Base-by-base conservation (phyloP, 2,888 invertebrate species). In the Dryadula phaetusa region DNA sequence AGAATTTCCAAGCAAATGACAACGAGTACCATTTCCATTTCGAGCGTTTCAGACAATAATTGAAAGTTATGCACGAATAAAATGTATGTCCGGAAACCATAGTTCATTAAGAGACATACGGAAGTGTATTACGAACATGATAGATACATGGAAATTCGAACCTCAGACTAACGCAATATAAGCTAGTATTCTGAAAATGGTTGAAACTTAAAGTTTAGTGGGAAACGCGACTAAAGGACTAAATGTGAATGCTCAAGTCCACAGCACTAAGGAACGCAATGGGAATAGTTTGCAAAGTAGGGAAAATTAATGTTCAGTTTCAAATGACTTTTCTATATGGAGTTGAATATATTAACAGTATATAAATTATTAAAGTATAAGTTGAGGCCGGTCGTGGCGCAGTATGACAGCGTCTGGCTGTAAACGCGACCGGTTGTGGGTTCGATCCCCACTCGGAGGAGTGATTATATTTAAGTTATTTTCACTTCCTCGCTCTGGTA, bases 131-230 rank as follows among this genome's bases (percentile, higher is more conserved):
- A 22, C n/a, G 40, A 46, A 18, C 18, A 42, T 53, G 16, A 28
- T 6, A 40, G 14, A 37, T 56, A 47, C 47, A 68, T 22, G 28
- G 44, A 34, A 69, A 47, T 69, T 42, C 25, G 18, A 0, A 25
- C 44, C 22, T 56, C 65, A 62, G 12, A 7, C 14, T 42, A n/a
- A 40, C 12, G 37, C 0, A 16, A 28, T 65, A 47, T 42, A 47
- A 54, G 22, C 56, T 14, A 52, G 34, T 65, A 69, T 47, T 18
- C 32, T 22, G n/a, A 34, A 61, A 65, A 56, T 62, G 34, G 18
- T 10, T 16, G 34, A 12, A 32, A 52, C 44, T 40, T 60, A 34
- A 66, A 63, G 20, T 18, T 67, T 64, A 40, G 42, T 32, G 49
- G 22, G 49, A 65, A 56, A 56, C 49, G 25, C 46, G 32, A 40